Evolutionary conservation across 1,140 invertebrate species (phyloP).

Genomic region (Brachionus plicatilis): DNA sequence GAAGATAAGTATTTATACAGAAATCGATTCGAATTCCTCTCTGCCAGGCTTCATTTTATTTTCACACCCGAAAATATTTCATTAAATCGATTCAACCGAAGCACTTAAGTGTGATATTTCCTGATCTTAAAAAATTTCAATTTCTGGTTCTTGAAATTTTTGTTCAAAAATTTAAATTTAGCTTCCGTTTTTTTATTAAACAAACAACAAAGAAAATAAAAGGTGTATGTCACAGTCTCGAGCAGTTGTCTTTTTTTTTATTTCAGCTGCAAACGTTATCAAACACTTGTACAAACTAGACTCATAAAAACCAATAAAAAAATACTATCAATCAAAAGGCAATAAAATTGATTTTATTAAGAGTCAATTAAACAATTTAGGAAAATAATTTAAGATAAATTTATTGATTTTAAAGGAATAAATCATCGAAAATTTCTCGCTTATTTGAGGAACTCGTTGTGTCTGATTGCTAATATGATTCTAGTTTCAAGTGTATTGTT

Average conservation of each 20-base stretch:
- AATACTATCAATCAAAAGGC: conserved; percentile 25
- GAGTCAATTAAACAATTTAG: conserved; percentile 13
- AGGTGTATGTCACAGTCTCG: not conserved
- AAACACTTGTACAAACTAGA: not conserved
- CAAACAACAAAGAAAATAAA: not conserved
- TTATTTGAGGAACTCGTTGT: not conserved
- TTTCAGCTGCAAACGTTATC: not conserved
- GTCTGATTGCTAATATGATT: not conserved
- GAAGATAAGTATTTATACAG: not conserved
- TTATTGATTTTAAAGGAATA: conserved; percentile 18
- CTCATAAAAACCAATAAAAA: not conserved
- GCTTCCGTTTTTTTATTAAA: not conserved
- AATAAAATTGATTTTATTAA: conserved; percentile 17
- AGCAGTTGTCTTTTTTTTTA: not conserved
- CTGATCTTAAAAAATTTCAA: not conserved
- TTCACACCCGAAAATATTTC: not conserved
- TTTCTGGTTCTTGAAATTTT: not conserved
- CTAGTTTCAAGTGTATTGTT: not conserved
- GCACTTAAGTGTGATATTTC: not conserved
- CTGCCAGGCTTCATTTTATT: not conserved
- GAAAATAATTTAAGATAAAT: conserved; percentile 17
- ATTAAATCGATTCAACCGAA: not conserved
- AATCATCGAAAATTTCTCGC: not conserved
- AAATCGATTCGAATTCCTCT: not conserved
- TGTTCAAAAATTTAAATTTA: not conserved